A percentile compares a stretch with the other conserved stretches of the same genome.
phyloP scores from a whole-genome alignment of 2,797 vertebrate species.

The Siniperca scherzeri region DNA sequence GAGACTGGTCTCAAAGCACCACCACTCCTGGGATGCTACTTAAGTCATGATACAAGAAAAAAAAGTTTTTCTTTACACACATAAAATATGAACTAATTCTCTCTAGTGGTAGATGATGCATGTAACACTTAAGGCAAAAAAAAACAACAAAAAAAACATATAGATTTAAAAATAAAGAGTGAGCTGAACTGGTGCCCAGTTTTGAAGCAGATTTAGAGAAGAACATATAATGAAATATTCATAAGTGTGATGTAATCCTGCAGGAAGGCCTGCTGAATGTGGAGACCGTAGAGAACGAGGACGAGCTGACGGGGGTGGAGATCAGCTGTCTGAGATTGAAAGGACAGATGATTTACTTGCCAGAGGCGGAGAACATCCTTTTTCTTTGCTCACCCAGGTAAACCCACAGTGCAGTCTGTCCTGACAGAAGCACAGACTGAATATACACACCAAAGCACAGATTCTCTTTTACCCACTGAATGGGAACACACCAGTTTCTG shows the following conservation, averaged over 20 bases:
- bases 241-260: slow-evolving; percentile 71
- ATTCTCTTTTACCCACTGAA: slow-evolving; percentile 7
- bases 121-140: neutral
- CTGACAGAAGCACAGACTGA: slow-evolving; percentile 26
- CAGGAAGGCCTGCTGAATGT: slow-evolving; percentile 98
- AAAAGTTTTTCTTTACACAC: neutral
- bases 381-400: slow-evolving; percentile 99
- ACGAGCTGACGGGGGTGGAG: slow-evolving; percentile 96
- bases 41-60: neutral
- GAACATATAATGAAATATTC: slow-evolving; percentile 70
- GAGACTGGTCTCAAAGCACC: neutral
- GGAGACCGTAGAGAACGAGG: slow-evolving; percentile 95
- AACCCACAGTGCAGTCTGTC: slow-evolving; percentile 36
- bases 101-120: neutral
- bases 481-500: slow-evolving; percentile 16
- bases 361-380: slow-evolving; percentile 98
- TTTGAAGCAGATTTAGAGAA: slow-evolving; percentile 55
- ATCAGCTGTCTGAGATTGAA: slow-evolving; percentile 98
- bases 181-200: slow-evolving; percentile 29
- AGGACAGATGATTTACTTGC: slow-evolving; percentile 99
- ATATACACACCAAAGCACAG: slow-evolving; percentile 10
- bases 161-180: slow-evolving; percentile 41
- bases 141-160: neutral
- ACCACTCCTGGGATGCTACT: neutral
- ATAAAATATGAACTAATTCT: slow-evolving; percentile 1